Evolutionary conservation across 2,113 vertebrate species (phyloP).

Genomic region (Seriola rivoliana): DNA sequence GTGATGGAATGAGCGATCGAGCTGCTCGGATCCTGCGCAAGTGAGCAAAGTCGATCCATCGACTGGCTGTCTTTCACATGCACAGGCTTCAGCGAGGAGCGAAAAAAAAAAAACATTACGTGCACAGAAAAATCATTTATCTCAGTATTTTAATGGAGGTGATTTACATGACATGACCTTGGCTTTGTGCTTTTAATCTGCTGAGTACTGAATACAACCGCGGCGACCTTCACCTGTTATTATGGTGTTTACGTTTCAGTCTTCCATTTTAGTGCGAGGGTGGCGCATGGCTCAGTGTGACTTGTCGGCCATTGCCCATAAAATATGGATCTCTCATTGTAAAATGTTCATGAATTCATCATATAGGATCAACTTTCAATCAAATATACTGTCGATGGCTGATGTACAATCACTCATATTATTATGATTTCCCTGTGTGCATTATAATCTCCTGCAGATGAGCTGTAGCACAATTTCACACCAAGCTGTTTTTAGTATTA

Average conservation of each 20-base stretch:
- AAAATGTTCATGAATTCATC: slow-evolving; percentile 5
- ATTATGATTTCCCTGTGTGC: not conserved
- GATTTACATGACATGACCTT: not conserved
- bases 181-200: not conserved
- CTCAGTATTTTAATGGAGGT: too few relatives aligned
- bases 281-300: slow-evolving; percentile 40
- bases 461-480: not conserved
- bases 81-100: slow-evolving; percentile 22
- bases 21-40: slow-evolving; percentile 42
- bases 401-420: too few relatives aligned
- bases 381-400: too few relatives aligned
- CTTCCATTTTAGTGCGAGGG: slow-evolving; percentile 74
- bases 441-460: not conserved
- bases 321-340: slow-evolving; percentile 44
- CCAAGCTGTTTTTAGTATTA: not conserved
- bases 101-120: not conserved
- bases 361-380: not conserved
- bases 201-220: not conserved
- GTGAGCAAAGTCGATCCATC: slow-evolving; percentile 24
- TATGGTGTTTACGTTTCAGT: slow-evolving; percentile 75
- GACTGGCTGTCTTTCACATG: not conserved
- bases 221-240: slow-evolving; percentile 70
- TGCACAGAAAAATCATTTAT: too few relatives aligned
- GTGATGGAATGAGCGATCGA: slow-evolving; percentile 49
- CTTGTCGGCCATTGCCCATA: slow-evolving; percentile 53